A percentile compares a stretch with the other conserved stretches of the same genome.
Evolutionary conservation across 2,888 invertebrate species (phyloP).

Genomic region (Didymodactylos carnosus): DNA sequence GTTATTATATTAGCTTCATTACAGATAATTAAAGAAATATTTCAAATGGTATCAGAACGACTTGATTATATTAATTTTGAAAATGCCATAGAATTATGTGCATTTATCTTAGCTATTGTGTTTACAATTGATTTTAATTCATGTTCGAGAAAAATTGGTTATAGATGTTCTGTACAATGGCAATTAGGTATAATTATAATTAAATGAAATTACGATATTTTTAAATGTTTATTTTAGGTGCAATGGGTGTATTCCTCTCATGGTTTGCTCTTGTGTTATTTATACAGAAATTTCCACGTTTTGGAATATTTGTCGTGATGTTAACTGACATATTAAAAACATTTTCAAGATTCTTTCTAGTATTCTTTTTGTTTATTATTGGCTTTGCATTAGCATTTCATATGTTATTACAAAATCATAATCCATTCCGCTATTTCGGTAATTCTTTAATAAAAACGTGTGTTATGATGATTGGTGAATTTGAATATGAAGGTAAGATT

Average conservation of each 20-base stretch:
- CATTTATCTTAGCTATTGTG: not conserved
- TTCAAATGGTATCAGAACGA: not conserved
- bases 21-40: not conserved
- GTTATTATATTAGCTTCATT: not conserved
- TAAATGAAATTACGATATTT: too few relatives aligned
- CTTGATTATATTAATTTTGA: not conserved
- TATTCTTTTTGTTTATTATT: slow-evolving; percentile 31
- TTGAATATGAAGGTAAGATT: slow-evolving; percentile 23
- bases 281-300: slow-evolving; percentile 30
- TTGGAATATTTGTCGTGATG: slow-evolving; percentile 34
- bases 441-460: slow-evolving; percentile 27
- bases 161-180: slow-evolving; percentile 4
- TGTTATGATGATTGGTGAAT: slow-evolving; percentile 35
- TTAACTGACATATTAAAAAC: slow-evolving; percentile 31
- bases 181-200: too few relatives aligned
- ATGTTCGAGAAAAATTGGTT: not conserved
- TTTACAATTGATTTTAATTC: not conserved
- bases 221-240: slow-evolving; percentile 38
- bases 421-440: slow-evolving; percentile 22
- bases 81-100: not conserved
- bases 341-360: slow-evolving; percentile 30
- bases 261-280: slow-evolving; percentile 34
- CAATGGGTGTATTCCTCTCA: slow-evolving; percentile 35
- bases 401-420: slow-evolving; percentile 25
- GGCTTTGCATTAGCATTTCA: slow-evolving; percentile 31